phyloP scores from a whole-genome alignment of 2,113 vertebrate genomes.

The Regulus satrapa region DNA sequence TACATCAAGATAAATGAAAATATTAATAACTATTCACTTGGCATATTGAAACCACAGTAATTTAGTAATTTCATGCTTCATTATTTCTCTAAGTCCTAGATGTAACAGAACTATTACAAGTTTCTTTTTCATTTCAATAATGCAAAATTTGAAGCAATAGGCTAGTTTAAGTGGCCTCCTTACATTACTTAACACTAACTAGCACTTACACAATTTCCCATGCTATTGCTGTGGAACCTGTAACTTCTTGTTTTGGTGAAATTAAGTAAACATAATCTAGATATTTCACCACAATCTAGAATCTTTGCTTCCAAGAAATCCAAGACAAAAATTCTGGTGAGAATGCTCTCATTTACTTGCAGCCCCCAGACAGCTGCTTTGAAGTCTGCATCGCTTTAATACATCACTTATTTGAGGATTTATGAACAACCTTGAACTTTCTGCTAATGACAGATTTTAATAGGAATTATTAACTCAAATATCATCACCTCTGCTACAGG shows the following conservation, averaged over 20 bases:
- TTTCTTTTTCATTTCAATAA: neutral
- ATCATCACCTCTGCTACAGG: neutral
- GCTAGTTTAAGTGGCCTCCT: neutral
- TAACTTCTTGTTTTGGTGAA: neutral
- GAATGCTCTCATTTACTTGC: neutral
- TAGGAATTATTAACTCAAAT: neutral
- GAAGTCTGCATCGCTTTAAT: neutral
- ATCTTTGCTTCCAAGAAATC: neutral
- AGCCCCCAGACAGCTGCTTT: neutral
- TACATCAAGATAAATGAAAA: slow-evolving; percentile 41
- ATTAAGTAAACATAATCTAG: neutral
- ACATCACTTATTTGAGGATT: neutral
- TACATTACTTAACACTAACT: neutral
- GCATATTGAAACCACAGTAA: neutral
- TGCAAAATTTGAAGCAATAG: neutral
- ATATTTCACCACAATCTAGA: neutral
- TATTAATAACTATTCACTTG: neutral
- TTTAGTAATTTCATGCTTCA: neutral
- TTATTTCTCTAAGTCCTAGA: neutral
- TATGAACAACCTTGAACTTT: neutral
- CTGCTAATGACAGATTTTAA: neutral
- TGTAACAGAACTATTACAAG: neutral
- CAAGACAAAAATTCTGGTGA: neutral
- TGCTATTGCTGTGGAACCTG: neutral
- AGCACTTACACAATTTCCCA: neutral